These are phyloP conservation scores for Ferdinandea cuprea DNA, from an alignment of 2,888 invertebrate genomes.

Conservation along the genomic window DNA sequence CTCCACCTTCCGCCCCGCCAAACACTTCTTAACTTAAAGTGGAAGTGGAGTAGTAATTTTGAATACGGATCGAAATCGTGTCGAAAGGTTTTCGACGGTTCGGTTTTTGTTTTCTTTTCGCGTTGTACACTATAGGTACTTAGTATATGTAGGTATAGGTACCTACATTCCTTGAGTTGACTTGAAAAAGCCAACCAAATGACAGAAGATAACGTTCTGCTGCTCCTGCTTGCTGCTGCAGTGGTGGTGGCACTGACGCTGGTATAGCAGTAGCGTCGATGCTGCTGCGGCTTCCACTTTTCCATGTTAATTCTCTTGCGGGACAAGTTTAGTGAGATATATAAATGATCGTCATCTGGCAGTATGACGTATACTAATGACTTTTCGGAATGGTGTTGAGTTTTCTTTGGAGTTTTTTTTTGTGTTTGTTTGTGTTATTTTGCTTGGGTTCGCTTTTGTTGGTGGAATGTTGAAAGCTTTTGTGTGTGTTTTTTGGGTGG, in stretches of 20 bases:
- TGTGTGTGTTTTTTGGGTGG: neutral
- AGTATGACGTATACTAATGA: slow-evolving; percentile 71
- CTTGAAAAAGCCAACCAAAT: slow-evolving; percentile 57
- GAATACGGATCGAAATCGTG: slow-evolving; percentile 71
- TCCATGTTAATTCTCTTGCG: slow-evolving; percentile 66
- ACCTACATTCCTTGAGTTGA: slow-evolving; percentile 44
- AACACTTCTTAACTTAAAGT: slow-evolving; percentile 46
- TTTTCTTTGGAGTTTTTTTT: slow-evolving; percentile 25
- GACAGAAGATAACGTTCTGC: slow-evolving; percentile 67
- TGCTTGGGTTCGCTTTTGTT: neutral
- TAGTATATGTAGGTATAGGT: too few species aligned
- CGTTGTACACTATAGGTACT: slow-evolving; percentile 1
- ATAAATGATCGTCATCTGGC: slow-evolving; percentile 72
- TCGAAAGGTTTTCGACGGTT: slow-evolving; percentile 59
- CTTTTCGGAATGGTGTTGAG: slow-evolving; percentile 57
- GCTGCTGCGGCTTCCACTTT: slow-evolving; percentile 45
- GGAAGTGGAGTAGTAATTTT: slow-evolving; percentile 58
- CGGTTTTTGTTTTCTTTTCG: slow-evolving; percentile 30
- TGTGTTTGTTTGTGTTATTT: slow-evolving; percentile 6
- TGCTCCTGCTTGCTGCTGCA: slow-evolving; percentile 33
- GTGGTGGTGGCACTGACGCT: slow-evolving; percentile 24
- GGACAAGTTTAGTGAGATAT: slow-evolving; percentile 70
- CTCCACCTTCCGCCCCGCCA: slow-evolving; percentile 17
- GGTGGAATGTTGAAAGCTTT: slow-evolving; percentile 47
- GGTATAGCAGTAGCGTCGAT: slow-evolving; percentile 15